A percentile compares a stretch with the other conserved stretches of the same genome.
Conservation (phyloP, 2,113 vertebrate genomes). For the Percopsis transmontana region DNA sequence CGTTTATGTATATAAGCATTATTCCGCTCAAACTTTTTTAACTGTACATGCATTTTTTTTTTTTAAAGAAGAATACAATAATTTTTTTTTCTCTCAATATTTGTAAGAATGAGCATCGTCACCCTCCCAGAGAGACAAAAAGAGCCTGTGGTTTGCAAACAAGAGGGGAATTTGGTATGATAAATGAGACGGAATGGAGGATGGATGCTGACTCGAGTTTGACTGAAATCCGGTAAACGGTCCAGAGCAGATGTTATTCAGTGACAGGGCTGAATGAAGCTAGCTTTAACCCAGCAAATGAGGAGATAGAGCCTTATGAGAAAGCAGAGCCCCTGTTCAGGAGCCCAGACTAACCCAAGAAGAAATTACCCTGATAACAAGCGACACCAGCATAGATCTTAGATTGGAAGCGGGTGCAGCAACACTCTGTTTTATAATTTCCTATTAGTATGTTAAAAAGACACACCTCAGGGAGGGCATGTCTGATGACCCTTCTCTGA, state of each 20-base stretch:
- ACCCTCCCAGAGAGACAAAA: conserved; percentile 24
- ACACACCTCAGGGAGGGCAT: neutral
- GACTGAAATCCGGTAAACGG: conserved; percentile 44
- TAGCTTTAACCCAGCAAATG: conserved; percentile 38
- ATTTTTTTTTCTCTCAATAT: neutral
- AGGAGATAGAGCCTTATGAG: conserved; percentile 30
- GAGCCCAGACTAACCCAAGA: conserved; percentile 6
- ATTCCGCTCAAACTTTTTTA: neutral
- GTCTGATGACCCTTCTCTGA: neutral
- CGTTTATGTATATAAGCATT: neutral
- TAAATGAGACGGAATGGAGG: conserved; percentile 35
- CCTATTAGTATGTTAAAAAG: neutral
- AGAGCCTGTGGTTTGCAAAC: conserved; percentile 30
- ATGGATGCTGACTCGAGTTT: too few relatives aligned
- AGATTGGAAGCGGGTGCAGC: conserved; percentile 22
- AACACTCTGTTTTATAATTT: neutral
- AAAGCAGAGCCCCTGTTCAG: conserved; percentile 15
- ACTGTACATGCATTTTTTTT: neutral
- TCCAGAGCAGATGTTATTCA: conserved; percentile 8
- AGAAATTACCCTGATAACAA: conserved; percentile 21
- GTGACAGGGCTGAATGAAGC: conserved; percentile 47
- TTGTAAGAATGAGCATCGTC: conserved; percentile 3
- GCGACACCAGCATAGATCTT: neutral
- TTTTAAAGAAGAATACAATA: neutral
- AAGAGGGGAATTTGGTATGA: conserved; percentile 39